These are phyloP conservation scores for Loxodonta africana DNA, from an alignment of 2,113 vertebrate genomes.

Conservation along the genomic window DNA sequence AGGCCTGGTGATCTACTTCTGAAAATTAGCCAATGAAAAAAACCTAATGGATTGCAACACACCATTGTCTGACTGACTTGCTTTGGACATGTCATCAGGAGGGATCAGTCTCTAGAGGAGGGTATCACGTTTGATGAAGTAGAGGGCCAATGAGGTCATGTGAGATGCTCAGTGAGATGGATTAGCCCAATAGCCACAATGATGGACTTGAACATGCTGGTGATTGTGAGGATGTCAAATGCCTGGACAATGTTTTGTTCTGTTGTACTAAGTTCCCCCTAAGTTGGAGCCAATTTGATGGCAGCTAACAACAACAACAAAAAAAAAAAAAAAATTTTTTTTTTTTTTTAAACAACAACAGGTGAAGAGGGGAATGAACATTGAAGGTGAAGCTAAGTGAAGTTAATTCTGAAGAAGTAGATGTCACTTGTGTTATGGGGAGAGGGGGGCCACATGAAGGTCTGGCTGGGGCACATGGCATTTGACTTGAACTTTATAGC, in stretches of 20 bases:
- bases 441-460: background rate
- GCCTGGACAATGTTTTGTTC: background rate
- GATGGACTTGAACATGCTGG: background rate
- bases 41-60: background rate
- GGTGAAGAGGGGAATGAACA: background rate
- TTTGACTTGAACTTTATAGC: background rate
- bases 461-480: background rate
- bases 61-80: background rate
- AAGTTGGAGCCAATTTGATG: background rate
- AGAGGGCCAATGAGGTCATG: background rate
- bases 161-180: background rate
- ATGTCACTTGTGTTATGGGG: background rate
- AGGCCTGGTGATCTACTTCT: background rate
- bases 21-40: background rate
- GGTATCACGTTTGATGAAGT: background rate
- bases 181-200: background rate
- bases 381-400: background rate
- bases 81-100: background rate
- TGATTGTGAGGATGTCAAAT: background rate
- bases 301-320: background rate
- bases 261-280: background rate
- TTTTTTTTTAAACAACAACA: background rate
- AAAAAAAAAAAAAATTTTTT: too few relatives aligned
- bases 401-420: background rate
- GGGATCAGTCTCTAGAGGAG: background rate